Conservation (phyloP, 2,888 invertebrate species). For the Halictus ligatus region DNA sequence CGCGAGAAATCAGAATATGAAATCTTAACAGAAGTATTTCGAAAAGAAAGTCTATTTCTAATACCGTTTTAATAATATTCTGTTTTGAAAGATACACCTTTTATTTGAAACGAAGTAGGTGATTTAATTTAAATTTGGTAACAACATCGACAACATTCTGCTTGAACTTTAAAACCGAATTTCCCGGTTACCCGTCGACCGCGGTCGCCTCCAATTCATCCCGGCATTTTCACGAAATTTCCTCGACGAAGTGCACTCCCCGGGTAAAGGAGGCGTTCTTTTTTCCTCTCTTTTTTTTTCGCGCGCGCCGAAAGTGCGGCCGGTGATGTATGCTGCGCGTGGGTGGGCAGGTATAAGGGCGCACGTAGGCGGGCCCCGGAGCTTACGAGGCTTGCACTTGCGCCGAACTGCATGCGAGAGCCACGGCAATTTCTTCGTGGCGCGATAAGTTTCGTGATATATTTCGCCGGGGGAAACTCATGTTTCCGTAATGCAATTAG, state of each 20-base stretch:
- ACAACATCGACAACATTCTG: background rate
- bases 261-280: slow-evolving; percentile 18
- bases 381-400: slow-evolving; percentile 71
- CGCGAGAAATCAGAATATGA: background rate
- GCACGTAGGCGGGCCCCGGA: slow-evolving; percentile 73
- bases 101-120: fast-evolving
- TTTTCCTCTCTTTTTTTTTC: slow-evolving; percentile 33
- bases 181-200: background rate
- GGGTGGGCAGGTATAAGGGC: slow-evolving; percentile 73
- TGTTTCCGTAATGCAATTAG: slow-evolving; percentile 83
- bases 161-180: background rate
- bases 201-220: background rate
- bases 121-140: background rate
- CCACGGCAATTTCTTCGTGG: slow-evolving; percentile 73
- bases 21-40: background rate
- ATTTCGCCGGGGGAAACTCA: slow-evolving; percentile 78
- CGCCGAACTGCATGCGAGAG: slow-evolving; percentile 67
- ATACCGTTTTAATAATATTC: background rate
- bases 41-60: background rate
- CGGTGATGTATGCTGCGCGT: slow-evolving; percentile 68
- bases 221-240: slow-evolving; percentile 17
- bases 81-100: background rate
- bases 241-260: background rate
- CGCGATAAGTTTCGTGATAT: slow-evolving; percentile 77
- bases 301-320: slow-evolving; percentile 59